A percentile compares a stretch with the other conserved stretches of the same genome.
Conservation (phyloP, 1,140 invertebrate species). For the Sitophilus oryzae region DNA sequence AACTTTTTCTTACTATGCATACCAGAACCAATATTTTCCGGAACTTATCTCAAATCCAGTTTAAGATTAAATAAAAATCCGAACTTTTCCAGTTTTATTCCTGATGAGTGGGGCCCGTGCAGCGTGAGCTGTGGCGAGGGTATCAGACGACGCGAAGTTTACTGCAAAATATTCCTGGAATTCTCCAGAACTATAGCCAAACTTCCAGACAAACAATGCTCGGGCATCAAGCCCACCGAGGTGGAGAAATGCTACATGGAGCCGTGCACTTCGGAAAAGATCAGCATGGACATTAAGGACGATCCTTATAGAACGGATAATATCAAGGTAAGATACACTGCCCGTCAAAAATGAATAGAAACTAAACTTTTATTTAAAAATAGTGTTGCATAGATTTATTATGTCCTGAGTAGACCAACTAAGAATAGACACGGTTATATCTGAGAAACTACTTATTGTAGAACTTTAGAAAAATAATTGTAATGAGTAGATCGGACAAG, state of each 20-base stretch:
- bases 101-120: constrained; percentile 81
- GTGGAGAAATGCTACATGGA: constrained; percentile 71
- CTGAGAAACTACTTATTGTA: no score
- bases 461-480: no score
- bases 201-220: constrained; percentile 82
- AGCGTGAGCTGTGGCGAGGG: constrained; percentile 87
- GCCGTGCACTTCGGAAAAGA: constrained; percentile 54
- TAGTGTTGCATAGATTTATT: no score
- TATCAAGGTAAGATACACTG: constrained; percentile 46
- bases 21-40: no score
- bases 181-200: constrained; percentile 80
- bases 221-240: constrained; percentile 72
- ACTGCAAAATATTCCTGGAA: constrained; percentile 91
- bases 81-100: constrained; percentile 63
- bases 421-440: no score
- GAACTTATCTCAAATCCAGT: no score
- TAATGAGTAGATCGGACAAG: no score
- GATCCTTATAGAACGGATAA: constrained; percentile 38
- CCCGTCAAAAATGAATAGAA: no score
- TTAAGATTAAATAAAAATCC: no score
- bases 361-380: no score
- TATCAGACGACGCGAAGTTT: constrained; percentile 68
- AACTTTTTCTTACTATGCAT: no score
- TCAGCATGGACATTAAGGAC: constrained; percentile 39
- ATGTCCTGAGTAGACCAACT: no score